phyloP scores from a whole-genome alignment of 2,797 vertebrate genomes.

The Valencia hispanica region DNA sequence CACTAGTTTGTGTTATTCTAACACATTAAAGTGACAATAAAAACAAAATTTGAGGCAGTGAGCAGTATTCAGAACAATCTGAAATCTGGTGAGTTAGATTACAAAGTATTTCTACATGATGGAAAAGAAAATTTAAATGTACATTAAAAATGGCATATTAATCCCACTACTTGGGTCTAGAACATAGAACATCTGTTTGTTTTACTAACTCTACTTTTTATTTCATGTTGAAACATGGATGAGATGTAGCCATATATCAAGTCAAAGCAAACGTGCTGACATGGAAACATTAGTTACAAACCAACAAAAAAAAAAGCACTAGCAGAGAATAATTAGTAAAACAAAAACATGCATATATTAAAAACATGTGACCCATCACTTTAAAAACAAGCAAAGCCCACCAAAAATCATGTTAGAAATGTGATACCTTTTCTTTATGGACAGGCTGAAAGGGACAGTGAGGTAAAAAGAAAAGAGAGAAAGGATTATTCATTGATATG shows the following conservation, averaged over 20 bases:
- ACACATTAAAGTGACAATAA: too few species aligned
- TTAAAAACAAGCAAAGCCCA: conserved; percentile 38
- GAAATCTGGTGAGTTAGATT: too few species aligned
- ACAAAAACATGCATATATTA: background rate
- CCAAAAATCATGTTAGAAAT: conserved; percentile 46
- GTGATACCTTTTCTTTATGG: conserved; percentile 66
- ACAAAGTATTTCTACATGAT: too few species aligned
- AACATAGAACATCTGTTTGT: too few species aligned
- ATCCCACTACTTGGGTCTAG: conserved; percentile 12
- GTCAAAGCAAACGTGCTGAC: background rate
- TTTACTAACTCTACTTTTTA: background rate
- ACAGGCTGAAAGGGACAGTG: conserved; percentile 55
- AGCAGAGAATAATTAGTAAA: background rate
- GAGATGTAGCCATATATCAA: background rate
- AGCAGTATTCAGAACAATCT: background rate
- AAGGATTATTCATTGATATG: conserved; percentile 35
- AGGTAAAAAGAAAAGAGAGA: conserved; percentile 43
- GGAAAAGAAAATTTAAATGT: background rate
- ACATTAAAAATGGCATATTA: background rate
- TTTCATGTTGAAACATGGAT: background rate
- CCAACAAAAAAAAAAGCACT: background rate
- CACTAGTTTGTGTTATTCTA: background rate
- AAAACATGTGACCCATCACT: too few species aligned
- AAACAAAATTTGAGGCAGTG: too few species aligned
- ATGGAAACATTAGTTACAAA: conserved; percentile 1